Evolutionary conservation across 2,888 invertebrate species (phyloP).

Genomic region (Phortica magna): DNA sequence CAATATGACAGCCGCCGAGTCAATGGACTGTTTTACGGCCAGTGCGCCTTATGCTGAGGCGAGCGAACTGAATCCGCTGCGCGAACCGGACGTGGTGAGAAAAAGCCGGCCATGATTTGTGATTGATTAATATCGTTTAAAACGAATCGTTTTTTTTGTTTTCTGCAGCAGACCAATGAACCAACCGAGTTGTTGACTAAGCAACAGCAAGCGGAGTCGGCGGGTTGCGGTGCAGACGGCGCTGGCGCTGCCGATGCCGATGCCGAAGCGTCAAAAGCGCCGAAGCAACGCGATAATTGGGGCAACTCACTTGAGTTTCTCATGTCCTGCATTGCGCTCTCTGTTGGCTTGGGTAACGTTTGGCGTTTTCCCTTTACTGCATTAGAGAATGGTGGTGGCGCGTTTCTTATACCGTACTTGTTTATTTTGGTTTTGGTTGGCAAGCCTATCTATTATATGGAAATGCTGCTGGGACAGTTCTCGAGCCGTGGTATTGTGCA

Average conservation of each 20-base stretch:
- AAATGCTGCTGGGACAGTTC: constrained; percentile 85
- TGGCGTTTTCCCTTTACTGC: constrained; percentile 83
- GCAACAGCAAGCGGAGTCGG: not conserved
- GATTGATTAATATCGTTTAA: not conserved
- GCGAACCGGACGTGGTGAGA: constrained; percentile 18
- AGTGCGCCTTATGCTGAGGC: not conserved
- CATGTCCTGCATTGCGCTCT: constrained; percentile 80
- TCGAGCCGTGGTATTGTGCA: constrained; percentile 83
- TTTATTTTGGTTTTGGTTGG: constrained; percentile 82
- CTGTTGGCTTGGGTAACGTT: constrained; percentile 83
- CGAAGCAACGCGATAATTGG: constrained; percentile 78
- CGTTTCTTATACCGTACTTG: constrained; percentile 83
- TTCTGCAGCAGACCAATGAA: not conserved
- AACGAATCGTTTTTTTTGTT: not conserved
- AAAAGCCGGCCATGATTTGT: not conserved
- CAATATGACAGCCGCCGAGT: not conserved
- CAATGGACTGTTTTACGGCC: not conserved
- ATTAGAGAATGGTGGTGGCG: constrained; percentile 83
- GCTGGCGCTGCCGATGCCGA: not conserved
- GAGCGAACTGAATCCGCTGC: not conserved
- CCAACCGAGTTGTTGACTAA: not conserved
- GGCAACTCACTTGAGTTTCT: constrained; percentile 81
- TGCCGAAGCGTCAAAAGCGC: not conserved
- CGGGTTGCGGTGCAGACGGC: not conserved
- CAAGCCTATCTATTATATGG: constrained; percentile 84